Evolutionary conservation across 2,113 vertebrate genomes (phyloP).

Genomic region (Forbesichthys papilliferus): DNA sequence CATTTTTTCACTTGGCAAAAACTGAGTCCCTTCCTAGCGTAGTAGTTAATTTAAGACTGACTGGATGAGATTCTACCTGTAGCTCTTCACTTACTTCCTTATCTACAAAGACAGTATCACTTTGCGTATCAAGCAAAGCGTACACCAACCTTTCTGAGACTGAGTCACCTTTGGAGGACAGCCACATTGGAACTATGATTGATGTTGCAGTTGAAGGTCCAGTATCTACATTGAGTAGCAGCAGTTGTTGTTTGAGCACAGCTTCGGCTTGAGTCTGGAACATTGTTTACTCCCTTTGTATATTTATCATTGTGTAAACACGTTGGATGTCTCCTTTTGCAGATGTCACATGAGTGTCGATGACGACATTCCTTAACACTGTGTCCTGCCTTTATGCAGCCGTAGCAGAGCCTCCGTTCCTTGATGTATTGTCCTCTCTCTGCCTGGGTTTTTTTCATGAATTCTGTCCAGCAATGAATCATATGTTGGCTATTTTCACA

Average conservation of each 20-base stretch:
- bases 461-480: neutral
- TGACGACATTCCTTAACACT: neutral
- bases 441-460: neutral
- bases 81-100: neutral
- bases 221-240: neutral
- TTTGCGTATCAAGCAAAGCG: conserved; percentile 1
- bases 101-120: neutral
- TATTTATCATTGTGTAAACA: neutral
- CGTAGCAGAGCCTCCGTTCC: neutral
- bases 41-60: neutral
- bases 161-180: neutral
- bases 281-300: neutral
- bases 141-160: conserved; percentile 1
- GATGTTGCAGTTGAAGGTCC: neutral
- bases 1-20: neutral
- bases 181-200: conserved; percentile 28
- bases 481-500: conserved; percentile 13
- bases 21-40: neutral
- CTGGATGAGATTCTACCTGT: neutral
- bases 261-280: no score
- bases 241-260: neutral
- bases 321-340: neutral
- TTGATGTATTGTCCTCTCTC: conserved; percentile 9
- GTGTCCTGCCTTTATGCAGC: neutral
- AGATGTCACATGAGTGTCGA: neutral